Evolutionary conservation across 2,113 vertebrate species (phyloP), one percentile per base, ranked within the genome.

Genomic region (Zosterops lateralis): DNA sequence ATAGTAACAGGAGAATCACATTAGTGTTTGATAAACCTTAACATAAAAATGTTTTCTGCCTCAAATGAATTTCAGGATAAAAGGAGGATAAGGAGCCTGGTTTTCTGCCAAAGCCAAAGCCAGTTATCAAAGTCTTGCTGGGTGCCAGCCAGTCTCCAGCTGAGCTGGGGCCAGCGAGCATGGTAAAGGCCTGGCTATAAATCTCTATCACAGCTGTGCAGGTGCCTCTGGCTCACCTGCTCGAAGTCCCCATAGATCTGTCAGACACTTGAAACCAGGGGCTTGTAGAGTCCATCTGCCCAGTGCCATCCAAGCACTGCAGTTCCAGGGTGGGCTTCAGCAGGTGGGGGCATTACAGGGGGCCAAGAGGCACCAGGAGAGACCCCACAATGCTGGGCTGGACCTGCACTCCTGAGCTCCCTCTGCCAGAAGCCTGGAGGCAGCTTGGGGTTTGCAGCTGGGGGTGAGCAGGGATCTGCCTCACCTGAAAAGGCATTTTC

Each of bases 241-340:
- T 44, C 34, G 0, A 29, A 51, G 66, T 58, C 31, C 26, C 48
- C 12, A 6, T 1, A 17, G 70, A 67, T 9, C 48, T 45, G 9
- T 9, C 31, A 71, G 32, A 13, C 10, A 5, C 14, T 21, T 8
- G n/a, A 68, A 70, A 53, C 18, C 54, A 34, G 50, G 29, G 17
- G 5, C 21, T 48, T 5, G 31, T 9, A 10, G n/a, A 42, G 36
- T 42, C 53, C 38, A 6, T 36, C n/a, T 77, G 25, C n/a, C 61
- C 3, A 0, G 5, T 14, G 38, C 14, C 2, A 0, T 8, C 24
- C 0, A 0, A 68, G 32, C 24, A 17, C 77, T 29, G 8, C n/a
- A 32, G 31, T 20, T 14, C 31, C 36, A 61, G 54, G 36, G 7
- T 57, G 36, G 45, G 28, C 18, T 92, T 14, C 3, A 3, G 34